phyloP scores from a whole-genome alignment of 2,888 invertebrate species.

The Nineta flava region DNA sequence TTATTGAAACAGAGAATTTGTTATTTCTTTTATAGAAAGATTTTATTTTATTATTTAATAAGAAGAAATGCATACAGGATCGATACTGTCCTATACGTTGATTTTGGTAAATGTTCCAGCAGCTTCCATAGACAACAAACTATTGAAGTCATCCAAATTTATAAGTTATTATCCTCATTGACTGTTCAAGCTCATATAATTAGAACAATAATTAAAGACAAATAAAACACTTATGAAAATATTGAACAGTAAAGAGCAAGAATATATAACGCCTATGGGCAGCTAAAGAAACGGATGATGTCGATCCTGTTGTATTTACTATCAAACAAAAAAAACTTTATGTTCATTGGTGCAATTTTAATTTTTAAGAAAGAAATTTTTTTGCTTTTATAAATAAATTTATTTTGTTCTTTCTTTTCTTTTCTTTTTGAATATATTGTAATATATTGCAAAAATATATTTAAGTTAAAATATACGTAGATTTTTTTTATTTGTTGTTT shows the following conservation, averaged over 20 bases:
- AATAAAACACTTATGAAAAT: too few relatives aligned
- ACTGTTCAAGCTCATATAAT: too few relatives aligned
- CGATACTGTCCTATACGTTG: too few relatives aligned
- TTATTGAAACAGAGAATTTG: neutral
- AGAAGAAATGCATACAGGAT: neutral
- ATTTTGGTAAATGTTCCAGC: too few relatives aligned
- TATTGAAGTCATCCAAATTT: too few relatives aligned
- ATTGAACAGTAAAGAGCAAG: too few relatives aligned
- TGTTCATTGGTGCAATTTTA: neutral
- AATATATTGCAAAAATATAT: conserved; percentile 13
- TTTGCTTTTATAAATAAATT: neutral
- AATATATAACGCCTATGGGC: too few relatives aligned
- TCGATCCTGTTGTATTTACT: too few relatives aligned
- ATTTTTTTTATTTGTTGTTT: conserved; percentile 27
- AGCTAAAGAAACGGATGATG: too few relatives aligned
- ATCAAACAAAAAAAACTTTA: neutral
- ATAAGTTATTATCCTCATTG: too few relatives aligned
- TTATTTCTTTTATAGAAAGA: neutral
- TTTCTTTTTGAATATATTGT: neutral
- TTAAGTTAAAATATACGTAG: conserved; percentile 21
- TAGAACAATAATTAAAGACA: too few relatives aligned
- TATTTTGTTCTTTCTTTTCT: neutral
- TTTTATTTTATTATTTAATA: neutral
- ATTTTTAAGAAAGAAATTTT: neutral
- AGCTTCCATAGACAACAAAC: too few relatives aligned